These are phyloP conservation scores for Lycaena phlaeas DNA, from an alignment of 2,888 invertebrate genomes.

Conservation along the genomic window DNA sequence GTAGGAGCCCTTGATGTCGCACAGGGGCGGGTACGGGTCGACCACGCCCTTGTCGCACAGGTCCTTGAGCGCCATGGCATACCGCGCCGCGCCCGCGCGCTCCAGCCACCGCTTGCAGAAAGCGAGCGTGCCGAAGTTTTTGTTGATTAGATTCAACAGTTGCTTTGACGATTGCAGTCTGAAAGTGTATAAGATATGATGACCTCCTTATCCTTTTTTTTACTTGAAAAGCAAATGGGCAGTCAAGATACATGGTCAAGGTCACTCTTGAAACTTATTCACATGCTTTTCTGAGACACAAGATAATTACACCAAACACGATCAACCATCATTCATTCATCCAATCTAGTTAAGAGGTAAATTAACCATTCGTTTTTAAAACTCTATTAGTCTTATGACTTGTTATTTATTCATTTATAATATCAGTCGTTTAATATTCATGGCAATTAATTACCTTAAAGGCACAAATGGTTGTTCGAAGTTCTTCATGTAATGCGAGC, in stretches of 20 bases:
- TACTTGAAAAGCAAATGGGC: too few relatives aligned
- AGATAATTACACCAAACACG: too few relatives aligned
- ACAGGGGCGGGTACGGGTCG: conserved; percentile 98
- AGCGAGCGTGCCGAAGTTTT: conserved; percentile 97
- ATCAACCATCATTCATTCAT: too few relatives aligned
- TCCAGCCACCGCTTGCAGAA: conserved; percentile 99
- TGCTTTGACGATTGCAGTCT: conserved; percentile 94
- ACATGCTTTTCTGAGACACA: too few relatives aligned
- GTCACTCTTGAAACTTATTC: too few relatives aligned
- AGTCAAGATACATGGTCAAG: too few relatives aligned
- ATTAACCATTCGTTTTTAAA: too few relatives aligned
- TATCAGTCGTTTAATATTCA: too few relatives aligned
- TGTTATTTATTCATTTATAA: too few relatives aligned
- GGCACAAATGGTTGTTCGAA: conserved; percentile 95
- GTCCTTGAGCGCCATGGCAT: conserved; percentile 98
- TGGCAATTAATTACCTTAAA: conserved; percentile 81
- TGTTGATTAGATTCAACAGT: conserved; percentile 92
- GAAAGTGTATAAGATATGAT: conserved; percentile 15
- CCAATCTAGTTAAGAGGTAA: too few relatives aligned
- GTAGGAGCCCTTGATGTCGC: conserved; percentile 97
- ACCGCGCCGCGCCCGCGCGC: conserved; percentile 95
- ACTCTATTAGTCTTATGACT: too few relatives aligned
- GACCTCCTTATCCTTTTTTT: too few relatives aligned
- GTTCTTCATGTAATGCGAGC: conserved; percentile 99
- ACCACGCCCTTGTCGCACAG: conserved; percentile 97